Evolutionary conservation across 2,888 invertebrate species (phyloP).

Genomic region (Busseola fusca): DNA sequence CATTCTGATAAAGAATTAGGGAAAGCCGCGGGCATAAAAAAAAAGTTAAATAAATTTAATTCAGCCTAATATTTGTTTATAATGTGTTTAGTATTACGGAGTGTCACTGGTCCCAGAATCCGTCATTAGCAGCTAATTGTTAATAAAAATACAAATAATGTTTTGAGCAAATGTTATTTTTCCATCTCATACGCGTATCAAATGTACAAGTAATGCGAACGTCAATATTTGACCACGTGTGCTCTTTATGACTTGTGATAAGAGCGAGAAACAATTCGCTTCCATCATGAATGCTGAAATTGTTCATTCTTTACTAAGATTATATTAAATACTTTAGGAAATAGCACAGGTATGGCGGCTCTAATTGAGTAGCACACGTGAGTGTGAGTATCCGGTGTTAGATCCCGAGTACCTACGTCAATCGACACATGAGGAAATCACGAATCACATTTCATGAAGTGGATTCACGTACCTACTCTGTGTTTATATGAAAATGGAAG

Average conservation of each 20-base stretch:
- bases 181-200: conserved; percentile 58
- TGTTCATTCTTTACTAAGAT: conserved; percentile 37
- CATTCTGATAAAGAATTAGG: background rate
- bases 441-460: conserved; percentile 54
- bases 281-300: conserved; percentile 42
- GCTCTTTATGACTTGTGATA: conserved; percentile 62
- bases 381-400: conserved; percentile 34
- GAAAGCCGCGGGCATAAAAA: background rate
- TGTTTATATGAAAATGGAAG: conserved; percentile 35
- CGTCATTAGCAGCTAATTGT: conserved; percentile 11
- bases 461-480: conserved; percentile 15
- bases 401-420: conserved; percentile 52
- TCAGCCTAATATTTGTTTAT: background rate
- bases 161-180: conserved; percentile 29
- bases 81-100: background rate
- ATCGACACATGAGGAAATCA: conserved; percentile 53
- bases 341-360: conserved; percentile 22
- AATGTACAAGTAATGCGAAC: conserved; percentile 55
- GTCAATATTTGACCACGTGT: conserved; percentile 66
- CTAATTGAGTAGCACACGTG: conserved; percentile 25
- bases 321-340: conserved; percentile 37
- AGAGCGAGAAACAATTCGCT: conserved; percentile 56
- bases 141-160: conserved; percentile 14
- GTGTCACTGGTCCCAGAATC: conserved; percentile 1
- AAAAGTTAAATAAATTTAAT: background rate